phyloP scores from a whole-genome alignment of 92 coral and sea anemone species.

The Heliopora coerulea region DNA sequence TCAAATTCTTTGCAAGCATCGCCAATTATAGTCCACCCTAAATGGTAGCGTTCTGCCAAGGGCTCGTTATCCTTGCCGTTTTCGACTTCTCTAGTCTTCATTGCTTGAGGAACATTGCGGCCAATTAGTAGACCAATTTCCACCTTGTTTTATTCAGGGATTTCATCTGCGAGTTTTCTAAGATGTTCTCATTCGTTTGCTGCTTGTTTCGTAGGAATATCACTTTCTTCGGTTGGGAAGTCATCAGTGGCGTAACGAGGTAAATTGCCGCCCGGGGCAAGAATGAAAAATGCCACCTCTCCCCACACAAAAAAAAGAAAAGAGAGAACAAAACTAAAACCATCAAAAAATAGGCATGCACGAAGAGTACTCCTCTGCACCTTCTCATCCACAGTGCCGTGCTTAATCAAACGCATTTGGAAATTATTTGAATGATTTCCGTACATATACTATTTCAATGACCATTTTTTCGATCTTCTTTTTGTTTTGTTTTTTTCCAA shows the following conservation, averaged over 20 bases:
- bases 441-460: no score
- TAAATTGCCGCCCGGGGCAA: no score
- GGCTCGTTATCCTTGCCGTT: constrained; percentile 19
- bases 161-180: constrained; percentile 46
- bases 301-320: no score
- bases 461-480: no score
- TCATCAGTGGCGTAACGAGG: constrained; percentile 41
- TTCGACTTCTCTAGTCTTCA: constrained; percentile 10
- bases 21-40: constrained; percentile 37
- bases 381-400: no score
- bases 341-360: no score
- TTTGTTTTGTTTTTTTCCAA: no score
- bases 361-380: no score
- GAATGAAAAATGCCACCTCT: no score
- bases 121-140: constrained; percentile 63
- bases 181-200: constrained; percentile 50
- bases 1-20: not conserved
- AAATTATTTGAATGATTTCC: no score
- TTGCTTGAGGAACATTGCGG: constrained; percentile 48
- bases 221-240: constrained; percentile 47
- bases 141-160: constrained; percentile 36
- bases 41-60: constrained; percentile 26
- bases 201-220: constrained; percentile 42
- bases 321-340: no score
- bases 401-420: no score